Evolutionary conservation across 2,797 vertebrate genomes (phyloP).

Genomic region (Xerus rutilus): DNA sequence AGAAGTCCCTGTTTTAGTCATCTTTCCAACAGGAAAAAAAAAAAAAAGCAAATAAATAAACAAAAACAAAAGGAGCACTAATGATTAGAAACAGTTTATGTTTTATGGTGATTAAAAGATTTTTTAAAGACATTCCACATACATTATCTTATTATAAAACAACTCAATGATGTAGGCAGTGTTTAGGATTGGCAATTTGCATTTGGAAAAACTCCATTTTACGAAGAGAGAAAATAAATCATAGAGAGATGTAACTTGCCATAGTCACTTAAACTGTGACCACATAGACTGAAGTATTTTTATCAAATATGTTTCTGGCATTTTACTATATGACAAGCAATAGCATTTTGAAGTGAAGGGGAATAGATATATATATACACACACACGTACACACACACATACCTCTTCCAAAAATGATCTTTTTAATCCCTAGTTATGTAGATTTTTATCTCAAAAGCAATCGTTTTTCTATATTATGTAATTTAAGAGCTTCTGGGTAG

Average conservation of each 20-base stretch:
- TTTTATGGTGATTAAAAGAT: not conserved
- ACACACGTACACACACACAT: not conserved
- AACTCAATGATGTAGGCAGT: not conserved
- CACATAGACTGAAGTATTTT: slow-evolving; percentile 60
- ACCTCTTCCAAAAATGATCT: not conserved
- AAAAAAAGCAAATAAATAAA: no score
- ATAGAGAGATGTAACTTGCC: not conserved
- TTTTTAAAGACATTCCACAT: not conserved
- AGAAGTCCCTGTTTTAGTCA: not conserved
- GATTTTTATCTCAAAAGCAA: not conserved
- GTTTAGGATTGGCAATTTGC: not conserved
- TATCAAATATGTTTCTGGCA: slow-evolving; percentile 60
- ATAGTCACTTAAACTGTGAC: slow-evolving; percentile 43
- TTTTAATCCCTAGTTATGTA: not conserved
- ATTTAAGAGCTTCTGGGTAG: not conserved
- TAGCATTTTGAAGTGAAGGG: slow-evolving; percentile 33
- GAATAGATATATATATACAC: not conserved
- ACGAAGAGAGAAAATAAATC: slow-evolving; percentile 52
- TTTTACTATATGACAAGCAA: slow-evolving; percentile 50
- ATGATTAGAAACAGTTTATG: not conserved
- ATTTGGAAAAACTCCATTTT: slow-evolving; percentile 44
- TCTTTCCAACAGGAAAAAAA: not conserved
- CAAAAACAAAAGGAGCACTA: not conserved
- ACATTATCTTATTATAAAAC: not conserved
- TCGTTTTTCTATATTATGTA: not conserved